A percentile compares a stretch with the other conserved stretches of the same genome.
These are phyloP conservation scores for Clarias fuscus DNA, from an alignment of 2,797 vertebrate genomes.

Conservation along the genomic window DNA sequence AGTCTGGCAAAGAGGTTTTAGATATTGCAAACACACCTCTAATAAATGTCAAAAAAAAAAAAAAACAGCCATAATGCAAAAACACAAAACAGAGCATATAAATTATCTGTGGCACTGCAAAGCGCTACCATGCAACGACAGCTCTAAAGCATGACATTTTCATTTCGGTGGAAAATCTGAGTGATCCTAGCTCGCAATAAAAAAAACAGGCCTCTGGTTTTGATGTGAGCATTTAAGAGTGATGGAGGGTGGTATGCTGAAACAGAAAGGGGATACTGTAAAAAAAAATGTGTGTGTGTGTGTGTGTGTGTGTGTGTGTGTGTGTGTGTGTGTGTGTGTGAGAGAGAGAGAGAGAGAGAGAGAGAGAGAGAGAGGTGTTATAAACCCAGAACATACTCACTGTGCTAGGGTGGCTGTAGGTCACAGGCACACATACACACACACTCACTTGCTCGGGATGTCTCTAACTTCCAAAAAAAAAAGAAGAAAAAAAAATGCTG, in stretches of 20 bases:
- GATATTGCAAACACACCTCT: conserved; percentile 25
- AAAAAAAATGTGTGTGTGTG: conserved; percentile 52
- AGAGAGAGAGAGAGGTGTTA: conserved; percentile 65
- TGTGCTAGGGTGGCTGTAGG: conserved; percentile 69
- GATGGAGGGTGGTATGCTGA: conserved; percentile 60
- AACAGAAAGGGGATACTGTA: conserved; percentile 57
- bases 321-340: neutral
- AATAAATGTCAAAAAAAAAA: conserved; percentile 39
- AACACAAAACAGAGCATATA: conserved; percentile 28
- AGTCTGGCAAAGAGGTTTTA: conserved; percentile 15
- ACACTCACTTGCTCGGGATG: conserved; percentile 39
- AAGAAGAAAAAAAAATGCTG: neutral
- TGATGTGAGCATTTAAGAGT: conserved; percentile 62
- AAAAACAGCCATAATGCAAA: conserved; percentile 19
- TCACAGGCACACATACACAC: conserved; percentile 52
- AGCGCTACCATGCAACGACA: conserved; percentile 25
- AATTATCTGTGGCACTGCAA: conserved; percentile 29
- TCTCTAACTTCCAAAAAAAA: conserved; percentile 38
- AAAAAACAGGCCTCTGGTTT: conserved; percentile 60
- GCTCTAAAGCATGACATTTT: conserved; percentile 56
- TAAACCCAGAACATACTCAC: conserved; percentile 63
- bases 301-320: conserved; percentile 38
- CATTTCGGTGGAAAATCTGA: conserved; percentile 73
- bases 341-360: conserved; percentile 56
- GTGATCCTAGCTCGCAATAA: conserved; percentile 64